Percentiles rank a stretch among this genome's conserved stretches.
phyloP scores from a whole-genome alignment of 2,888 invertebrate genomes.

The Yponomeuta sedellus region DNA sequence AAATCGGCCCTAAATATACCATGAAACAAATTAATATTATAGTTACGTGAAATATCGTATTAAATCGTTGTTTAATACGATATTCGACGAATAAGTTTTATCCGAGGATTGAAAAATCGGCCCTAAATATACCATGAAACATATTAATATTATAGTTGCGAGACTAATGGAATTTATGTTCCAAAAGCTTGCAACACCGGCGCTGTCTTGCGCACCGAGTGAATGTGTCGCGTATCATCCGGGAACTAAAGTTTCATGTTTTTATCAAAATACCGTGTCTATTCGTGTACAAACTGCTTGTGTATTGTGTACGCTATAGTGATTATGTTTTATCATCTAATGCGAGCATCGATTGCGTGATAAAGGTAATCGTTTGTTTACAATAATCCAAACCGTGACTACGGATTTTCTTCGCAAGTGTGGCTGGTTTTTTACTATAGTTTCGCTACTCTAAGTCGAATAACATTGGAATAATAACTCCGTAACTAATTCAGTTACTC shows the following conservation, averaged over 20 bases:
- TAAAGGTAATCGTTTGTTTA: slow-evolving; percentile 64
- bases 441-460: slow-evolving; percentile 28
- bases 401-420: slow-evolving; percentile 29
- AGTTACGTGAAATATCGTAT: no score
- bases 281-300: slow-evolving; percentile 2
- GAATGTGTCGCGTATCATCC: slow-evolving; percentile 43
- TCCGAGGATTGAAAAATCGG: no score
- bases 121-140: no score
- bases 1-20: no score
- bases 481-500: background rate
- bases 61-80: no score
- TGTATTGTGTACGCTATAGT: slow-evolving; percentile 27
- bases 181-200: slow-evolving; percentile 43
- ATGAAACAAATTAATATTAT: no score
- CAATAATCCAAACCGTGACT: slow-evolving; percentile 35
- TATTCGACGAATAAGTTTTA: no score
- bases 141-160: no score
- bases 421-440: slow-evolving; percentile 29
- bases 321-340: slow-evolving; percentile 67
- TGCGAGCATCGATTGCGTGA: slow-evolving; percentile 57
- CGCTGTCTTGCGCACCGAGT: slow-evolving; percentile 24
- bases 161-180: background rate
- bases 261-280: slow-evolving; percentile 43
- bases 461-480: slow-evolving; percentile 20
- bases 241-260: slow-evolving; percentile 58